Evolutionary conservation across 2,888 invertebrate species (phyloP).

Genomic region (Philopedon plagiatum): DNA sequence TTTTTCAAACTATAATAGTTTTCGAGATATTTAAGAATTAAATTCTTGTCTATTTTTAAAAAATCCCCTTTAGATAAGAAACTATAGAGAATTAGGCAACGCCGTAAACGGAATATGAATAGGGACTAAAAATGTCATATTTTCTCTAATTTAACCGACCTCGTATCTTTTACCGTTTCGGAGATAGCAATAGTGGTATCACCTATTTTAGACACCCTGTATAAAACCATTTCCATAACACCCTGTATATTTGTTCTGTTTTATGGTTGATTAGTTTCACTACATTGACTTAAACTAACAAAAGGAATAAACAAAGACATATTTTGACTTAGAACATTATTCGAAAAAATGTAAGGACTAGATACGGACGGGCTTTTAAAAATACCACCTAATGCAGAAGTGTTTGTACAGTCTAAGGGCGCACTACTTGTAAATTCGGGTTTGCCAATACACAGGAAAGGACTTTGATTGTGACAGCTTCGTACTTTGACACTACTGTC

Average conservation of each 20-base stretch:
- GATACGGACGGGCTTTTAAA: neutral
- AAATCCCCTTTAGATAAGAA: too few species aligned
- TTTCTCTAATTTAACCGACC: too few species aligned
- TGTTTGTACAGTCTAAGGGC: neutral
- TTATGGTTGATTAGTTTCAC: neutral
- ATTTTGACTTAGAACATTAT: neutral
- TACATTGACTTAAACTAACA: conserved; percentile 13
- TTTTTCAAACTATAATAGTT: too few species aligned
- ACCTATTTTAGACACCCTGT: too few species aligned
- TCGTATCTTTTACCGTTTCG: too few species aligned
- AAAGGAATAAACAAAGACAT: conserved; percentile 5
- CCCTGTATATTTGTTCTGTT: neutral
- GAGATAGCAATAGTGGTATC: too few species aligned
- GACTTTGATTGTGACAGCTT: neutral
- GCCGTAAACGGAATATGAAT: too few species aligned
- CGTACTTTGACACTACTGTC: neutral
- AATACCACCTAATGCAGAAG: neutral
- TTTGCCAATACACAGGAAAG: neutral
- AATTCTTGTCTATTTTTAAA: too few species aligned
- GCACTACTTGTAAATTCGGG: neutral
- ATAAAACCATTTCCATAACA: too few species aligned
- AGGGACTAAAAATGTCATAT: too few species aligned
- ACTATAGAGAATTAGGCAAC: too few species aligned
- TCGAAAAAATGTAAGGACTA: neutral
- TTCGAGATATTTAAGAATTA: too few species aligned